Evolutionary conservation across 1,140 invertebrate species (phyloP).

Genomic region (Dendroctonus ponderosae): DNA sequence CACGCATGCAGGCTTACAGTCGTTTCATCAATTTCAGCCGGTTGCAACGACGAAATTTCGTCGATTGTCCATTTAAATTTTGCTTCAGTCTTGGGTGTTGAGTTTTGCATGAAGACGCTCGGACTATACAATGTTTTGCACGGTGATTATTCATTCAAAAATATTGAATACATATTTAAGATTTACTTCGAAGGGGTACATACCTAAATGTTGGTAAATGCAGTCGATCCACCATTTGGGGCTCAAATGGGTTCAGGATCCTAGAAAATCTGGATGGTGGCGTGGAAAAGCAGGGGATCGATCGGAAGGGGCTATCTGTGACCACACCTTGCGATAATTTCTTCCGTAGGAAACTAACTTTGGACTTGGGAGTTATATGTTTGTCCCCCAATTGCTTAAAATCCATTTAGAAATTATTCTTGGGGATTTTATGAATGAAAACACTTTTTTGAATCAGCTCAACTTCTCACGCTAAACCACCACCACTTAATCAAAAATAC

Average conservation of each 20-base stretch:
- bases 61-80: conserved; percentile 50
- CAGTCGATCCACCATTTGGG: conserved; percentile 42
- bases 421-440: too few species aligned
- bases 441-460: too few species aligned
- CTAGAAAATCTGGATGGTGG: conserved; percentile 43
- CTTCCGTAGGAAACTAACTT: conserved; percentile 20
- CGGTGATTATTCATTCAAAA: too few species aligned
- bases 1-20: conserved; percentile 42
- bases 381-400: conserved; percentile 12
- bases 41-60: conserved; percentile 46
- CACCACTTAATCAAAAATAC: too few species aligned
- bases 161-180: not conserved
- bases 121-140: conserved; percentile 38
- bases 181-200: conserved; percentile 12
- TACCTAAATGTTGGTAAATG: conserved; percentile 47
- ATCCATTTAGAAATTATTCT: too few species aligned
- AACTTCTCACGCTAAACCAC: too few species aligned
- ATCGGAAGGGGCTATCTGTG: conserved; percentile 41
- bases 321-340: conserved; percentile 24
- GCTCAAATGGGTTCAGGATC: conserved; percentile 48
- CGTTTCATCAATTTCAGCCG: conserved; percentile 48
- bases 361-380: conserved; percentile 34
- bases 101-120: conserved; percentile 44
- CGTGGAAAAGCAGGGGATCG: conserved; percentile 40
- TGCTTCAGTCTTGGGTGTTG: conserved; percentile 41